Percentiles rank a stretch among this genome's conserved stretches.
These are phyloP conservation scores for Albula glossodonta DNA, from an alignment of 2,113 vertebrate genomes.

Conservation along the genomic window DNA sequence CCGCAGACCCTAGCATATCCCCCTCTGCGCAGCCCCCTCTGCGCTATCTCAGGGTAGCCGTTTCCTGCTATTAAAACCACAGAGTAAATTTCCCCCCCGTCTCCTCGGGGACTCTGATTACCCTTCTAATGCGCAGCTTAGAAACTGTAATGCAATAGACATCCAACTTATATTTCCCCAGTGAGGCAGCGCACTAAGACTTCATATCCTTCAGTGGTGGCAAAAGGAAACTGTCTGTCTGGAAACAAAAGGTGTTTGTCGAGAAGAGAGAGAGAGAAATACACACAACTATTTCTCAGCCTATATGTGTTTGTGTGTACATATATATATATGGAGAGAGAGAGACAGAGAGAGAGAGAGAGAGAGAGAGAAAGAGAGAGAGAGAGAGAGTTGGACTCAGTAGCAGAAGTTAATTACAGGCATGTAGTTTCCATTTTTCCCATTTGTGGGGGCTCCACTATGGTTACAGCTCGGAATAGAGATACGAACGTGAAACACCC, in stretches of 20 bases:
- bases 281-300: not conserved
- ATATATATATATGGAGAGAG: too few relatives aligned
- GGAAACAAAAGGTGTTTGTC: not conserved
- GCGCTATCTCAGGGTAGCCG: slow-evolving; percentile 33
- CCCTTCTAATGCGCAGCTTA: slow-evolving; percentile 60
- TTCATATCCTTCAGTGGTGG: slow-evolving; percentile 54
- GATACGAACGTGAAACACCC: not conserved
- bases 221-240: slow-evolving; percentile 14
- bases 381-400: too few relatives aligned
- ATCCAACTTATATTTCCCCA: slow-evolving; percentile 66
- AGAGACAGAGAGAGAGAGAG: too few relatives aligned
- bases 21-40: slow-evolving; percentile 43
- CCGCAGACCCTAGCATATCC: slow-evolving; percentile 58
- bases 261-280: slow-evolving; percentile 28
- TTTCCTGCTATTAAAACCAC: slow-evolving; percentile 27
- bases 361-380: too few relatives aligned
- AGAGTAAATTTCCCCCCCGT: slow-evolving; percentile 41
- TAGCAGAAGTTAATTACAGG: slow-evolving; percentile 18
- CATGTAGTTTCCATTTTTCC: slow-evolving; percentile 25
- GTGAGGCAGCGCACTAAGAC: slow-evolving; percentile 48
- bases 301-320: not conserved
- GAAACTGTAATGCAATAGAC: slow-evolving; percentile 61
- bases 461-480: not conserved
- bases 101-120: slow-evolving; percentile 55
- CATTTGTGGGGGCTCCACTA: slow-evolving; percentile 4